phyloP scores from a whole-genome alignment of 2,888 invertebrate species.

The Pristionchus arcanus region DNA sequence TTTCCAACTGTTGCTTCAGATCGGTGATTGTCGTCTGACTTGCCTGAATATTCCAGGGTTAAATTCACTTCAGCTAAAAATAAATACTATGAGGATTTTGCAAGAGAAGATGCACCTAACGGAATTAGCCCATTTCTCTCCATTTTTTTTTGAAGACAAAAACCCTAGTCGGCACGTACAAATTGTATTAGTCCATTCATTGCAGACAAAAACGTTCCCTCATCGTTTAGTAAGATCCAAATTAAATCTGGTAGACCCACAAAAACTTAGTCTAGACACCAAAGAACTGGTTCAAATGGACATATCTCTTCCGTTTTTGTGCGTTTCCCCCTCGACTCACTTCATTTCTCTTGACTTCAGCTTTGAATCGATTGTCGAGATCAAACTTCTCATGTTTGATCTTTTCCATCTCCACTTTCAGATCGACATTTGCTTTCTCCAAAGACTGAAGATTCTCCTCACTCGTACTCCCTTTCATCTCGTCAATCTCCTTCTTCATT shows the following conservation, averaged over 20 bases:
- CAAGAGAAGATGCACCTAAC: background rate
- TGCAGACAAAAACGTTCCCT: background rate
- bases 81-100: too few relatives aligned
- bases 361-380: slow-evolving; percentile 69
- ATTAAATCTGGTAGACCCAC: background rate
- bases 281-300: background rate
- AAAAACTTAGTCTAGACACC: background rate
- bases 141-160: background rate
- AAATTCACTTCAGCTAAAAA: background rate
- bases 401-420: slow-evolving; percentile 67
- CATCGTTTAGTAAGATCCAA: background rate
- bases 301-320: background rate
- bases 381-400: slow-evolving; percentile 68
- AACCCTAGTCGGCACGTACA: background rate
- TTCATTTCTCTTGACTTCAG: slow-evolving; percentile 67
- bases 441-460: background rate
- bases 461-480: slow-evolving; percentile 57
- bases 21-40: slow-evolving; percentile 59
- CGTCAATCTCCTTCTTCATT: slow-evolving; percentile 58
- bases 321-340: slow-evolving; percentile 44
- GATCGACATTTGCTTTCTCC: slow-evolving; percentile 63
- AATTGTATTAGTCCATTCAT: background rate
- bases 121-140: background rate
- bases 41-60: slow-evolving; percentile 57
- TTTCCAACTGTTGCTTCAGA: slow-evolving; percentile 67